phyloP scores from a whole-genome alignment of 53 echinoderm and acorn worm genomes.

The Hippasteria phrygiana region DNA sequence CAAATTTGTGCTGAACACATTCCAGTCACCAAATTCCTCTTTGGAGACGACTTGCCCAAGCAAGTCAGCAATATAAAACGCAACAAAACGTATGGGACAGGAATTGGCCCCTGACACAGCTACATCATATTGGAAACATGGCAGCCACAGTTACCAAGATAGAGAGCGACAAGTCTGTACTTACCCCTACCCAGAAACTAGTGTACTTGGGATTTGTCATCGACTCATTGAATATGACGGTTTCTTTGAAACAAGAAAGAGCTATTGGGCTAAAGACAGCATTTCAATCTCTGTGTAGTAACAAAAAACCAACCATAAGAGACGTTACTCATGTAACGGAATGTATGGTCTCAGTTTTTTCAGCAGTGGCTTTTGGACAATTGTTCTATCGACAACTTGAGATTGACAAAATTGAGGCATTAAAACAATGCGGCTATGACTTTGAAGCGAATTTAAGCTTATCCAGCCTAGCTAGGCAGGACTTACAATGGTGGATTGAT shows the following conservation, averaged over 20 bases:
- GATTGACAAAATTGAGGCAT: slow-evolving; percentile 38
- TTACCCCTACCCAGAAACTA: slow-evolving; percentile 21
- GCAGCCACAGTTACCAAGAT: background rate
- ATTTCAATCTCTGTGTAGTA: background rate
- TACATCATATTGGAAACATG: background rate
- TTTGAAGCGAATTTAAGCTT: slow-evolving; percentile 5
- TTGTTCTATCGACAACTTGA: slow-evolving; percentile 47
- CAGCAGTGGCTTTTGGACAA: slow-evolving; percentile 41
- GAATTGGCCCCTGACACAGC: background rate
- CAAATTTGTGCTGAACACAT: slow-evolving; percentile 1
- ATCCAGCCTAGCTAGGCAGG: background rate
- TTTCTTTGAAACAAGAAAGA: slow-evolving; percentile 6
- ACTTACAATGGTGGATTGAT: slow-evolving; percentile 45
- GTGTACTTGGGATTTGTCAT: slow-evolving; percentile 37
- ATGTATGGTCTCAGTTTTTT: slow-evolving; percentile 31
- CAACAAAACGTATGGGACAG: slow-evolving; percentile 9
- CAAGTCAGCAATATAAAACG: slow-evolving; percentile 36
- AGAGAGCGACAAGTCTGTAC: slow-evolving; percentile 28
- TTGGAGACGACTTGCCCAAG: slow-evolving; percentile 40
- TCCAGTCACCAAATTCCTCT: slow-evolving; percentile 32
- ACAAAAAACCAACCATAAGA: background rate
- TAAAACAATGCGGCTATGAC: slow-evolving; percentile 21
- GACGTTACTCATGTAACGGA: slow-evolving; percentile 30
- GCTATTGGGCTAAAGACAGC: slow-evolving; percentile 8
- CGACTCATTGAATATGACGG: slow-evolving; percentile 10